These are phyloP conservation scores for Actinia tenebrosa DNA, from an alignment of 64 coral and sea anemone genomes.

Conservation along the genomic window DNA sequence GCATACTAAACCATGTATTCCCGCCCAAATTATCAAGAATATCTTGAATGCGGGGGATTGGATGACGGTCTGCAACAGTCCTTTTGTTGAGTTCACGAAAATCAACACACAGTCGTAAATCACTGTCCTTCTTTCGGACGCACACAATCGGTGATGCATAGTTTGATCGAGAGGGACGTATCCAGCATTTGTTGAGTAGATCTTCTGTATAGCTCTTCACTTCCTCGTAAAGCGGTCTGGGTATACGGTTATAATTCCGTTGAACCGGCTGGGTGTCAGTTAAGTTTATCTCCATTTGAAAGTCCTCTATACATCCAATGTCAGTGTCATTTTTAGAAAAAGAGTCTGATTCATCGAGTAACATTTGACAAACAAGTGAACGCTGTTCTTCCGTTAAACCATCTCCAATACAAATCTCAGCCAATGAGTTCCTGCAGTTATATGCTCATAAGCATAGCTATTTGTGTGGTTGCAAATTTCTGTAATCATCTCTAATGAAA, in stretches of 20 bases:
- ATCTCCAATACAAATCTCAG: too few species aligned
- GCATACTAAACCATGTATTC: constrained; percentile 8
- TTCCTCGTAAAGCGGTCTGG: constrained; percentile 40
- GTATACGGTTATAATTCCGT: constrained; percentile 28
- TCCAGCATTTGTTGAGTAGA: constrained; percentile 35
- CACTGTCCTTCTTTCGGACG: constrained; percentile 25
- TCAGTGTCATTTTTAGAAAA: too few species aligned
- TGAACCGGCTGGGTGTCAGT: constrained; percentile 42
- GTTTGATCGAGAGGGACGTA: constrained; percentile 12
- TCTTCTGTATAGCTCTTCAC: constrained; percentile 42
- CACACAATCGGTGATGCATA: constrained; percentile 57
- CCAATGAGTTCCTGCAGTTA: background rate
- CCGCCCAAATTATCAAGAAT: constrained; percentile 24
- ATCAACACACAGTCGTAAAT: constrained; percentile 19
- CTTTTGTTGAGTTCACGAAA: constrained; percentile 38
- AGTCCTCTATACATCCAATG: too few species aligned
- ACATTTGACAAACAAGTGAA: too few species aligned
- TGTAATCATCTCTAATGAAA: constrained; percentile 23
- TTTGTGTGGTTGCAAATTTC: constrained; percentile 33
- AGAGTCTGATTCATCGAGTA: too few species aligned
- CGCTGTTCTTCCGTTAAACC: too few species aligned
- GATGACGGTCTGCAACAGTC: constrained; percentile 36
- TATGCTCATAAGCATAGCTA: constrained; percentile 37
- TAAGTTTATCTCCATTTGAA: constrained; percentile 28
- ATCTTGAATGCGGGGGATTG: constrained; percentile 41